Evolutionary conservation across 2,797 vertebrate genomes (phyloP).

Genomic region (Anabacerthia variegaticeps): DNA sequence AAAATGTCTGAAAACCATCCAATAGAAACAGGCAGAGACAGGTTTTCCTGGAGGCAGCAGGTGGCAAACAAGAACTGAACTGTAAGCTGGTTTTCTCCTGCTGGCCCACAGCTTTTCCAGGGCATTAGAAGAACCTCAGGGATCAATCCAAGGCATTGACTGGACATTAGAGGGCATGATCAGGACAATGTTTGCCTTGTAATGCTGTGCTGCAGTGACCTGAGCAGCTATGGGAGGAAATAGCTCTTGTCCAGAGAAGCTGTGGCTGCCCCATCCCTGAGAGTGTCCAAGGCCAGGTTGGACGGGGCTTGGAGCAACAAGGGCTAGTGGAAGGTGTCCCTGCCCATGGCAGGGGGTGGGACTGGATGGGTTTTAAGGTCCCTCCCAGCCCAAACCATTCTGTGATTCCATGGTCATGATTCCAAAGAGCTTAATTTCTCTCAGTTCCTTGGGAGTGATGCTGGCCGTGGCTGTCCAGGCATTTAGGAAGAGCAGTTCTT

Average conservation of each 20-base stretch:
- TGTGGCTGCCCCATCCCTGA: neutral
- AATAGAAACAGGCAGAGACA: neutral
- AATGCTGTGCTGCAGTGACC: neutral
- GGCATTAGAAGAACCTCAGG: accelerated
- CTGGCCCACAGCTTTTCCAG: neutral
- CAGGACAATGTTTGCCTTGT: neutral
- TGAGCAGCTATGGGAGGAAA: neutral
- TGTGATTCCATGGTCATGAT: neutral
- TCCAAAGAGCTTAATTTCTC: neutral
- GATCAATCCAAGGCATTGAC: accelerated
- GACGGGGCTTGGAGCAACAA: accelerated
- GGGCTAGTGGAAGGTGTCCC: neutral
- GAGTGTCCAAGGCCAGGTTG: neutral
- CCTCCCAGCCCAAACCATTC: neutral
- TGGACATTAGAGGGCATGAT: neutral
- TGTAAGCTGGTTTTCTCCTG: neutral
- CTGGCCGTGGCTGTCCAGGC: accelerated
- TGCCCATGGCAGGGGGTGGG: neutral
- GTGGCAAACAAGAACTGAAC: neutral
- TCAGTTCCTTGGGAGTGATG: neutral
- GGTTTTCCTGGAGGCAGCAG: neutral
- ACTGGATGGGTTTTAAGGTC: accelerated
- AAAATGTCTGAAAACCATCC: neutral
- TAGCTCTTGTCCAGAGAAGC: accelerated
- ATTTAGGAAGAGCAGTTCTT: neutral